phyloP scores from a whole-genome alignment of 2,113 vertebrate species.

The Colaptes auratus region DNA sequence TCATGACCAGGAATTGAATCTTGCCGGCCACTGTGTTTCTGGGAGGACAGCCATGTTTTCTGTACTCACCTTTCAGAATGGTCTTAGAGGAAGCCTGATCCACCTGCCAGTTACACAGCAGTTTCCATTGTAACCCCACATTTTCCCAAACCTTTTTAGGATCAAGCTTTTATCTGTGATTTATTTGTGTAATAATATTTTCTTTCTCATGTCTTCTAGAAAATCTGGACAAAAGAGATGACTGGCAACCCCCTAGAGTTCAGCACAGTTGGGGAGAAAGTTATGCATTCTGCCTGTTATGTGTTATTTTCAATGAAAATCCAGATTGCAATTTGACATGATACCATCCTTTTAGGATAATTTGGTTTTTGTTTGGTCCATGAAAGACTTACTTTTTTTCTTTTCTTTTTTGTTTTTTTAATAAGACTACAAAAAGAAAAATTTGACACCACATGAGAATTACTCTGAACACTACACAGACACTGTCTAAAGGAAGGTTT shows the following conservation, averaged over 20 bases:
- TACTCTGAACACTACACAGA: neutral
- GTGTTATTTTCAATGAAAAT: neutral
- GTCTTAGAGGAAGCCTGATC: neutral
- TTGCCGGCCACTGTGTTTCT: neutral
- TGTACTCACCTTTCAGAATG: neutral
- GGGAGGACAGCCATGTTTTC: neutral
- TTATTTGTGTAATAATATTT: neutral
- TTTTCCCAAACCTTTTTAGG: neutral
- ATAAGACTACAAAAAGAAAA: neutral
- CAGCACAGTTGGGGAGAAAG: neutral
- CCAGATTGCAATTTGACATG: neutral
- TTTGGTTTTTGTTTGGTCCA: neutral
- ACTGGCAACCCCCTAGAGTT: neutral
- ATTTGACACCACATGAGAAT: neutral
- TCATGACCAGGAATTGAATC: neutral
- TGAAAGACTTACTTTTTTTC: neutral
- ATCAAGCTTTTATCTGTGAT: neutral
- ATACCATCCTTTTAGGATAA: neutral
- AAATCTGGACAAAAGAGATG: conserved; percentile 13
- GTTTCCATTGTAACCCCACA: neutral
- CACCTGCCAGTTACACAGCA: neutral
- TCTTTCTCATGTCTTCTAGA: neutral
- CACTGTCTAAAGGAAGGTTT: neutral
- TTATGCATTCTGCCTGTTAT: neutral
- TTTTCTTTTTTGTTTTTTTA: neutral